Conservation (phyloP, 2,888 invertebrate genomes). For the Elmis aenea region DNA sequence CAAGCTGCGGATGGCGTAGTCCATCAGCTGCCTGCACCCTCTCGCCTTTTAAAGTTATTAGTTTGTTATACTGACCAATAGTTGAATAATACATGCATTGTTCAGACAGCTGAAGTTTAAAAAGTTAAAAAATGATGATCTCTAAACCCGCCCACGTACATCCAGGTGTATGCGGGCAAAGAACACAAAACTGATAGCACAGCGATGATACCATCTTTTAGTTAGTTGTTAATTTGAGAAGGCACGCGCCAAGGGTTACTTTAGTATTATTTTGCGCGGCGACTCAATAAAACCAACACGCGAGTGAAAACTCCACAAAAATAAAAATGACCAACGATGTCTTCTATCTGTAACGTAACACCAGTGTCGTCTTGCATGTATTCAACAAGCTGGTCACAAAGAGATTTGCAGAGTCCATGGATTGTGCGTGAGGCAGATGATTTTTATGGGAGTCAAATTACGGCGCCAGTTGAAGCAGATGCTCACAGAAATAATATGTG, state of each 20-base stretch:
- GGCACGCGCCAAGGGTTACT: conserved; percentile 29
- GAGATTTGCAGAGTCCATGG: conserved; percentile 17
- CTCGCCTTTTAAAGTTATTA: conserved; percentile 8
- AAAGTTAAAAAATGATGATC: conserved; percentile 30
- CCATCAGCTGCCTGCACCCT: conserved; percentile 24
- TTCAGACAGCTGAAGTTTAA: conserved; percentile 29
- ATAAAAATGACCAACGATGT: conserved; percentile 14
- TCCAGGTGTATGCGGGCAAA: conserved; percentile 47
- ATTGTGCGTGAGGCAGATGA: conserved; percentile 19
- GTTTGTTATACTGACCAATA: conserved; percentile 21
- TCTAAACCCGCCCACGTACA: conserved; percentile 34
- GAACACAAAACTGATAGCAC: conserved; percentile 31
- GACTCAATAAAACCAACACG: too few species aligned
- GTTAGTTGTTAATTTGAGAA: conserved; percentile 28
- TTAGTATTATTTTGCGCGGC: conserved; percentile 5
- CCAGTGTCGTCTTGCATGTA: conserved; percentile 29
- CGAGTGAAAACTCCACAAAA: conserved; percentile 2
- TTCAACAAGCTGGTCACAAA: conserved; percentile 18
- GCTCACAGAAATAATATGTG: conserved; percentile 15
- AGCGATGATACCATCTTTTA: conserved; percentile 33
- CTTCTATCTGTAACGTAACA: conserved; percentile 22
- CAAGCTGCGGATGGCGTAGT: conserved; percentile 8
- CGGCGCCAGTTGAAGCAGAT: conserved; percentile 25
- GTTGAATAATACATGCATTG: conserved; percentile 11
- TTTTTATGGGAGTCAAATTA: conserved; percentile 26